Evolutionary conservation across 2,888 invertebrate genomes (phyloP).

Genomic region (Oscheius onirici): DNA sequence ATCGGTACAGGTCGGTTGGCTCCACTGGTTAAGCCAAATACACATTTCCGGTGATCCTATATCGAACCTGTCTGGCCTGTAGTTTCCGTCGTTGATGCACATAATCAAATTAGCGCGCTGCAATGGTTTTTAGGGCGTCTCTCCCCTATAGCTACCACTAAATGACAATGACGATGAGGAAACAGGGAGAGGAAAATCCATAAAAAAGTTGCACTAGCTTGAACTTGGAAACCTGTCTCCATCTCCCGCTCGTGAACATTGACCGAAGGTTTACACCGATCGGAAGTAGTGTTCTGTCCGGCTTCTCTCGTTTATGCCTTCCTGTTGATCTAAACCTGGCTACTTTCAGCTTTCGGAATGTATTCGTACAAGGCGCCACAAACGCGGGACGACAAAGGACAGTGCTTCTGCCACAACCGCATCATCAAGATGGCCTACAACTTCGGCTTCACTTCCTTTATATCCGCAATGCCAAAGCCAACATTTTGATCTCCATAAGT

Average conservation of each 20-base stretch:
- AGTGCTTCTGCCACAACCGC: conserved; percentile 26
- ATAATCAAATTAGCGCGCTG: conserved; percentile 34
- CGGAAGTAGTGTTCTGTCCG: conserved; percentile 24
- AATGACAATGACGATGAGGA: not conserved
- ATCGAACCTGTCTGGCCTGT: conserved; percentile 31
- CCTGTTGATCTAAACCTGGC: not conserved
- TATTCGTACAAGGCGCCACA: conserved; percentile 21
- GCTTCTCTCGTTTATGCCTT: conserved; percentile 16
- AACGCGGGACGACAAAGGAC: conserved; percentile 17
- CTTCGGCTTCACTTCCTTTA: conserved; percentile 19
- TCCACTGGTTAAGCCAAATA: conserved; percentile 4
- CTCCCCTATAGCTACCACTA: conserved; percentile 2
- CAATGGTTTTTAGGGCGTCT: conserved; percentile 31
- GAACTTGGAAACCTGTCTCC: not conserved
- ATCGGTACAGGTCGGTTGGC: not conserved
- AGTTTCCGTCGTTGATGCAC: conserved; percentile 31
- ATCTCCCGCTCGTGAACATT: not conserved
- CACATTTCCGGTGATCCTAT: conserved; percentile 29
- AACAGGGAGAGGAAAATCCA: not conserved
- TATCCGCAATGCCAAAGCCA: conserved; percentile 28
- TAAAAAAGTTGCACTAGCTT: not conserved
- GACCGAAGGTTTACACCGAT: conserved; percentile 8
- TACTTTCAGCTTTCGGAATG: conserved; percentile 28
- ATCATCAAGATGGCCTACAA: conserved; percentile 26
- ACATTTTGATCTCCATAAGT: conserved; percentile 7